Base-by-base conservation (phyloP, 2,888 invertebrate species). In the Platerodrilus igneus region DNA sequence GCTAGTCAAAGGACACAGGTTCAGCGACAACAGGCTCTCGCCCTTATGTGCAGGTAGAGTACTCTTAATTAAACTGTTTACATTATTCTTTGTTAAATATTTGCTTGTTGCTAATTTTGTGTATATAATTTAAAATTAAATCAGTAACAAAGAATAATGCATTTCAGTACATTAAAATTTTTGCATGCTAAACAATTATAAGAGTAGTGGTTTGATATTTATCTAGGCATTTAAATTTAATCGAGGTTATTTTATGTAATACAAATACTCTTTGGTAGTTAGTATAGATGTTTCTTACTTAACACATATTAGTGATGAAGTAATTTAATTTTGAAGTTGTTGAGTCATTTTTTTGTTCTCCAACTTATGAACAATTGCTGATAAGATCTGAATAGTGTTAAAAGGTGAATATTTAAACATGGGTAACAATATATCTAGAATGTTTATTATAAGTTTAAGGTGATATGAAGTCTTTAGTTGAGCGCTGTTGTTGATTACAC, bases 1-100 rank as follows among this genome's bases (percentile, higher is more conserved):
- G 87, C 86, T 63, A 83, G 84, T 69, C 88, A 88, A 75, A 79
- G 87, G 68, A 87, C 86, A 63, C 87, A 87, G 72, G 86, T 88
- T 68, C 89, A 89, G 74, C 76, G 89, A 48, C 89, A 89, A 71
- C 89, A 89, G 76, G 88, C 88, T 60, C 78, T 89, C 63, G 88
- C 88, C 58, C 80, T 89, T 64, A 89, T 89, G 89, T 89, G 89
- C 83, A 83, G 88, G 88, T 88, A 67, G 68, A 63, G 60, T 62
- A 55, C 53, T 51, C 48, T 39, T 44, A 39, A 37, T 23, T 27
- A 32, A 37, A 16, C 25, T 37, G 39, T 39, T 31, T 36, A 23
- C 39, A 19, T 36, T 39, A 21, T 32, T 29, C 23, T 31, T 22
- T n/a, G 22, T 15, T 14, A 30, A 10, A 9, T 13, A 13, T 26